phyloP scores from a whole-genome alignment of 2,888 invertebrate genomes.

The Uropetala carovei region DNA sequence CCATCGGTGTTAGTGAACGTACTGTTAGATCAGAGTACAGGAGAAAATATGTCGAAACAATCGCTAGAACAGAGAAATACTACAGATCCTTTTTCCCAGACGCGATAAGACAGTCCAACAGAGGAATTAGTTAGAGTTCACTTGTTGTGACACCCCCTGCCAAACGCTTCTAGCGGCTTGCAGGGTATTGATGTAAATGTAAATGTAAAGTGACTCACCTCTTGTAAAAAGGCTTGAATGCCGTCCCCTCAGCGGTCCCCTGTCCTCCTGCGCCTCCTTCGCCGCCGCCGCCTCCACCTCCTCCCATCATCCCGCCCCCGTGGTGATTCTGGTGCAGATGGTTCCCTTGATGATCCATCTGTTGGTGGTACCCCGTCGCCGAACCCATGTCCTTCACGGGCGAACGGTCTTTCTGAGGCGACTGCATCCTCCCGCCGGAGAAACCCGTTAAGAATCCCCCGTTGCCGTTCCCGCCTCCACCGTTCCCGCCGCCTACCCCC shows the following conservation, averaged over 20 bases:
- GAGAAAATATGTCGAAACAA: too few species aligned
- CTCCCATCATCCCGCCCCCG: constrained; percentile 75
- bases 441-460: constrained; percentile 46
- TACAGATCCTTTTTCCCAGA: too few species aligned
- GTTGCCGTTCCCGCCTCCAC: constrained; percentile 26
- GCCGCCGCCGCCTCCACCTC: constrained; percentile 73
- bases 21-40: too few species aligned
- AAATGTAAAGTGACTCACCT: constrained; percentile 83
- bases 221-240: constrained; percentile 94
- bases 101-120: too few species aligned
- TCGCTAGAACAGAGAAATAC: too few species aligned
- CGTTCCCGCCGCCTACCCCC: constrained; percentile 48
- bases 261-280: constrained; percentile 49
- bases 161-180: too few species aligned
- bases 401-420: constrained; percentile 75
- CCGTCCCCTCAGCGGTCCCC: constrained; percentile 76
- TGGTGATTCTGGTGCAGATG: constrained; percentile 73
- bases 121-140: too few species aligned
- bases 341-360: constrained; percentile 60
- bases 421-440: constrained; percentile 69
- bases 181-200: too few species aligned
- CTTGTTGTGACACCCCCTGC: too few species aligned
- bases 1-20: too few species aligned
- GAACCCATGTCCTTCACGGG: constrained; percentile 69
- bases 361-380: constrained; percentile 72